A percentile compares a stretch with the other conserved stretches of the same genome.
Conservation (phyloP, 2,113 vertebrate genomes). For the Neolamprologus ventralis region DNA sequence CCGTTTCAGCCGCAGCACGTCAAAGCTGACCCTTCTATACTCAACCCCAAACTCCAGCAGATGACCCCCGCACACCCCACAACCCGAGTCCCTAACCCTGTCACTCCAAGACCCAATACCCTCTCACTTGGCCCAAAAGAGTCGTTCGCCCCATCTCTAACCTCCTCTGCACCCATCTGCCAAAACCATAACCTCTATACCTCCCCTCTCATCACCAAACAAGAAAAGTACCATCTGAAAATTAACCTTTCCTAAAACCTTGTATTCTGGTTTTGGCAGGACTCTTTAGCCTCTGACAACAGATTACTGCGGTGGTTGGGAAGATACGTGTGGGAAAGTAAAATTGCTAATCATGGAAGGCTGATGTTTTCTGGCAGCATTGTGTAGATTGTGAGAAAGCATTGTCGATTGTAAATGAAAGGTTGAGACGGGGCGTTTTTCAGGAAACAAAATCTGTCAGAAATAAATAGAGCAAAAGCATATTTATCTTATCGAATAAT, state of each 20-base stretch:
- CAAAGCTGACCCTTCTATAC: slow-evolving; percentile 43
- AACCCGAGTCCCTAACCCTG: slow-evolving; percentile 67
- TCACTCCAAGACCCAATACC: slow-evolving; percentile 65
- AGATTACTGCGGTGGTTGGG: background rate
- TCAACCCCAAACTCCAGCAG: slow-evolving; percentile 28
- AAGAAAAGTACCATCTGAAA: slow-evolving; percentile 55
- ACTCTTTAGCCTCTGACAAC: slow-evolving; percentile 36
- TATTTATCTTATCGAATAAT: background rate
- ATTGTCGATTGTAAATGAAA: background rate
- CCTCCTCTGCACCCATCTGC: slow-evolving; percentile 60
- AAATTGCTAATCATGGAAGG: slow-evolving; percentile 32
- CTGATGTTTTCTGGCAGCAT: background rate
- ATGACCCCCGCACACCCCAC: slow-evolving; percentile 56
- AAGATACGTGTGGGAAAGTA: slow-evolving; percentile 50
- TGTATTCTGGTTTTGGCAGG: slow-evolving; percentile 32
- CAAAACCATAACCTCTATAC: slow-evolving; percentile 52
- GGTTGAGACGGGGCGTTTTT: background rate
- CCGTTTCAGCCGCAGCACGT: slow-evolving; percentile 22
- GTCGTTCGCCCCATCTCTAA: slow-evolving; percentile 39
- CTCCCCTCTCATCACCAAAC: slow-evolving; percentile 66
- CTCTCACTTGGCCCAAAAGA: slow-evolving; percentile 44
- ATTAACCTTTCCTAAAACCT: slow-evolving; percentile 56
- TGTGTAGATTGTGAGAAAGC: background rate
- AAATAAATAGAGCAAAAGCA: background rate
- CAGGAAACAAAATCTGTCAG: background rate